phyloP scores from a whole-genome alignment of 2,888 invertebrate genomes.

The Quadroppia sp. region DNA sequence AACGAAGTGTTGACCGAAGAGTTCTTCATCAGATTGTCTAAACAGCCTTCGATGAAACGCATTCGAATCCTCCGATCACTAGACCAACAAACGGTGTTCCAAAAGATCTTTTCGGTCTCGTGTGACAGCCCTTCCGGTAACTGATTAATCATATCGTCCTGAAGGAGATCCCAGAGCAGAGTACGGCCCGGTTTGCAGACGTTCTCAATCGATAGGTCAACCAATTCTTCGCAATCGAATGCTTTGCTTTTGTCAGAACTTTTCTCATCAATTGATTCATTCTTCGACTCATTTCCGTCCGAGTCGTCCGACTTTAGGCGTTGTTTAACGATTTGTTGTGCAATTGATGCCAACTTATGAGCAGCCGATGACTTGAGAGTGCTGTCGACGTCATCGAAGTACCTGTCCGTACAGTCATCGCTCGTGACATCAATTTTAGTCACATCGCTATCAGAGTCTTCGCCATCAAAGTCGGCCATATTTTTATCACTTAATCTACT shows the following conservation, averaged over 20 bases:
- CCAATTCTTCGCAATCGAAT: constrained; percentile 41
- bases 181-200: constrained; percentile 90
- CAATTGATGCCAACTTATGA: constrained; percentile 25
- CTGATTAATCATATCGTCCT: constrained; percentile 81
- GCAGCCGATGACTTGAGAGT: neutral
- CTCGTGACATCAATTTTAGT: too few relatives aligned
- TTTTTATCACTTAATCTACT: constrained; percentile 91
- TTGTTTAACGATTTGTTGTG: constrained; percentile 8
- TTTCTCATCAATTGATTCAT: too few relatives aligned
- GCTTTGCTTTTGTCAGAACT: constrained; percentile 10
- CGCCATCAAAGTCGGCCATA: constrained; percentile 88
- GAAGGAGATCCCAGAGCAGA: constrained; percentile 85
- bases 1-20: constrained; percentile 85
- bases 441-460: constrained; percentile 72
- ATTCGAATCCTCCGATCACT: constrained; percentile 82
- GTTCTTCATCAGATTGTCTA: constrained; percentile 81
- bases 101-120: constrained; percentile 90
- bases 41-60: constrained; percentile 90
- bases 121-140: constrained; percentile 82
- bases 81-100: constrained; percentile 81
- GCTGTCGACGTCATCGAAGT: constrained; percentile 51
- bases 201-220: constrained; percentile 57
- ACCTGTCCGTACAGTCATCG: too few relatives aligned
- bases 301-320: neutral
- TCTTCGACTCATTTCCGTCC: neutral